Base-by-base conservation (phyloP, 2,888 invertebrate genomes). In the Punctoribates punctum region DNA sequence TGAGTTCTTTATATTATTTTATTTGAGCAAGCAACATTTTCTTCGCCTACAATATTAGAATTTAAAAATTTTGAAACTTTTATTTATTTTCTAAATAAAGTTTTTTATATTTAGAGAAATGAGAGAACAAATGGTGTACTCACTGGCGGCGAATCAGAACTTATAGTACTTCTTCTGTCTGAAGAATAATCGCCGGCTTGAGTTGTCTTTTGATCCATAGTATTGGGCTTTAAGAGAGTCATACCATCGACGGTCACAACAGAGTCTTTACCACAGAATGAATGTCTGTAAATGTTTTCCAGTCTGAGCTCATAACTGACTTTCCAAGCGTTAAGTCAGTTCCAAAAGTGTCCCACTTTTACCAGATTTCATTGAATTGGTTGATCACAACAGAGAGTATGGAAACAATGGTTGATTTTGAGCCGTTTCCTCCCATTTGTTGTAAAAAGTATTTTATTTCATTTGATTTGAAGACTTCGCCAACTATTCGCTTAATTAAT, bases 281-380 rank as follows among this genome's bases (percentile, higher is more conserved):
- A 27, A 60, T 60, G n/a, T 57, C 20, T 57, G 27, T 27, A 27
- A 27, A 25, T 13, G 5, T 27, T 8, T 15, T 27, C 4, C 2
- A 60, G 57, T 5, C 11, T 25, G 6, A 60, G 13, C 27, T 60
- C 15, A 27, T 1, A 60, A 9, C 23, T 4, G 27, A 6, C 15
- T 20, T 13, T 27, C 54, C 4, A 60, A 60, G 23, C 60, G 27
- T 60, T 27, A 27, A 42, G 11, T 42, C 42, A 1, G 11, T 9
- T 20, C 2, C 27, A 60, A 60, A 25, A 20, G n/a, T 67, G 65
- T 67, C 65, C 65, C 65, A 67, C 34, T 67, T 67, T 67, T 67
- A 8, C 8, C 34, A 34, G 34, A 67, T 67, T 67, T 67, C 65
- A 38, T 38, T 67, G 13, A 38, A 29, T 67, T 29, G 11, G 11